Evolutionary conservation across 2,888 invertebrate genomes (phyloP).

Genomic region (Agrotis clavis): DNA sequence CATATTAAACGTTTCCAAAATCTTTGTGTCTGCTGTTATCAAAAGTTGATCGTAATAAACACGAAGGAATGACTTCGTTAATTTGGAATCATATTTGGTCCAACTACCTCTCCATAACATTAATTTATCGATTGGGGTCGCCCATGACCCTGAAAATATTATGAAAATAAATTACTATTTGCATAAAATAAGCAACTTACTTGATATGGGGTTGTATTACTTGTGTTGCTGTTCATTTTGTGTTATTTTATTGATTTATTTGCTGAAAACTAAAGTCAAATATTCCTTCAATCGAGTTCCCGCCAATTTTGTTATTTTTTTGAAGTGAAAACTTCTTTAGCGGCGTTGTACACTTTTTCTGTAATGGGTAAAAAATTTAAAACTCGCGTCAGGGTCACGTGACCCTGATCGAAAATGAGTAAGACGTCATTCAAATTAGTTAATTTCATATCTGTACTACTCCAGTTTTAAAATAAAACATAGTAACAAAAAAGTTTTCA

Average conservation of each 20-base stretch:
- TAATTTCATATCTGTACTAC: no score
- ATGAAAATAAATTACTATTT: background rate
- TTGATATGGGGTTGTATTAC: background rate
- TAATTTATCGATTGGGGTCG: slow-evolving; percentile 77
- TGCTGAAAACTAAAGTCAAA: no score
- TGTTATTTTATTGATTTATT: background rate
- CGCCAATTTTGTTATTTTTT: slow-evolving; percentile 18
- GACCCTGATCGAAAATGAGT: no score
- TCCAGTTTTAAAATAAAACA: no score
- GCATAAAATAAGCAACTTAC: background rate
- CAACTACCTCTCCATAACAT: slow-evolving; percentile 80
- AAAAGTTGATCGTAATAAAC: slow-evolving; percentile 80
- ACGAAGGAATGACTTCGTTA: slow-evolving; percentile 67
- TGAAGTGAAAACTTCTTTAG: no score
- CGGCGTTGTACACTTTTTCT: no score
- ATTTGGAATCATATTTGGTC: slow-evolving; percentile 73
- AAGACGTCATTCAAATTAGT: no score
- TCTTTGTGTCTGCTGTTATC: slow-evolving; percentile 73
- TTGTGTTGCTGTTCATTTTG: slow-evolving; percentile 47
- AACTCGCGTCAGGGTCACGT: no score
- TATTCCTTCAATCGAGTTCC: slow-evolving; percentile 13
- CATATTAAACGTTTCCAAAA: slow-evolving; percentile 81
- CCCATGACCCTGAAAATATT: slow-evolving; percentile 71
- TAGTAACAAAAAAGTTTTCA: no score
- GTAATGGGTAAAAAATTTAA: no score